A percentile compares a stretch with the other conserved stretches of the same genome.
Conservation (phyloP, 2,888 invertebrate species). For the Himalopsyche japonica region DNA sequence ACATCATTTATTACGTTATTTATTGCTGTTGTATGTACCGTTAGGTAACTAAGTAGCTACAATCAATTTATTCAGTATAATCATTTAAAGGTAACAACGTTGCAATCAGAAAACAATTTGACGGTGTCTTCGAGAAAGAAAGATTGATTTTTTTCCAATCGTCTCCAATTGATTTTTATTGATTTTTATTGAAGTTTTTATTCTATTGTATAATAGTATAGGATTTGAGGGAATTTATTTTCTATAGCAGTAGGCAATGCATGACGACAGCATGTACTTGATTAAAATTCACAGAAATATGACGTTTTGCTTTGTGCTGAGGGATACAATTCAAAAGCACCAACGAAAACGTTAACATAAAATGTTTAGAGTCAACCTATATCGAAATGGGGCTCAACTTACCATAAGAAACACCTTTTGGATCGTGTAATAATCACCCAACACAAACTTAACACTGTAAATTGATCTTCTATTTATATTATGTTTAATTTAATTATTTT, state of each 20-base stretch:
- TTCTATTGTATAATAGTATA: not conserved
- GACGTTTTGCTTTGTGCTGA: conserved; percentile 24
- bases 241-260: conserved; percentile 23
- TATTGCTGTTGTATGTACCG: not conserved
- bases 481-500: no score
- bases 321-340: not conserved
- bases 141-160: conserved; percentile 4
- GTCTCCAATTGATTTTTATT: conserved; percentile 24
- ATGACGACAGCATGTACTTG: conserved; percentile 33
- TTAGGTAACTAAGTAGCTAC: not conserved
- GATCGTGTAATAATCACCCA: not conserved
- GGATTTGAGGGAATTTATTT: conserved; percentile 3
- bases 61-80: not conserved
- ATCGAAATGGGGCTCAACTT: not conserved
- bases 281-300: conserved; percentile 39
- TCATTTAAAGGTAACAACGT: not conserved
- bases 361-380: not conserved
- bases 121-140: not conserved
- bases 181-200: conserved; percentile 20
- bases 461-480: no score
- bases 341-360: not conserved
- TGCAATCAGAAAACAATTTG: not conserved
- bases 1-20: not conserved
- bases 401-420: no score
- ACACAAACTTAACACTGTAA: no score